Evolutionary conservation across 2,888 invertebrate species (phyloP).

Genomic region (Ophion slaviceki): DNA sequence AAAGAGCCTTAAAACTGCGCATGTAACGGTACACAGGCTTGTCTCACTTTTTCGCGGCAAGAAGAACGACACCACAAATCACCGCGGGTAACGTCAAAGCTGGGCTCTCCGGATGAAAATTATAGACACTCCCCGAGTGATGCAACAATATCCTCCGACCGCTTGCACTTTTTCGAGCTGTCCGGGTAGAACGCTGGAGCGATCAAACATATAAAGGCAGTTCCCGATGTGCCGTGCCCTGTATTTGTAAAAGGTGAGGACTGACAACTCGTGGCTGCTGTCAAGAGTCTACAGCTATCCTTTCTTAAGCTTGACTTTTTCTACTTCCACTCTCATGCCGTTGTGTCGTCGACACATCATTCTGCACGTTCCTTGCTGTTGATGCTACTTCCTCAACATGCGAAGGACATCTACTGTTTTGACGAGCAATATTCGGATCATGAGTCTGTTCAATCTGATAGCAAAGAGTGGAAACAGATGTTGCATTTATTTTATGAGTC

Average conservation of each 20-base stretch:
- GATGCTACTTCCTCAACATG: too few species aligned
- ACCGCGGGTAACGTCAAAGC: constrained; percentile 23
- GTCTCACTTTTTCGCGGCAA: constrained; percentile 19
- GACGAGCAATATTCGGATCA: background rate
- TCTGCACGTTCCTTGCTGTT: too few species aligned
- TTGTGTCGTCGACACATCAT: too few species aligned
- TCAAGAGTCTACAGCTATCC: background rate
- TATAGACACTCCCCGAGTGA: constrained; percentile 14
- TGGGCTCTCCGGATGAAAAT: constrained; percentile 13
- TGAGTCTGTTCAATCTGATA: too few species aligned
- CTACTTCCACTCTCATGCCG: background rate
- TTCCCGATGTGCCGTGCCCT: constrained; percentile 1
- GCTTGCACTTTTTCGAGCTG: constrained; percentile 5
- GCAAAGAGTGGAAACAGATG: background rate
- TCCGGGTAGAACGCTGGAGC: background rate
- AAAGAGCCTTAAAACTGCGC: too few species aligned
- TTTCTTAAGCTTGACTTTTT: background rate
- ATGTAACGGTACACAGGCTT: too few species aligned
- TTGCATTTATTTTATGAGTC: background rate
- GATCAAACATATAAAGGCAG: constrained; percentile 12
- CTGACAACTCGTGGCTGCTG: background rate
- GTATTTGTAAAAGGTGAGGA: background rate
- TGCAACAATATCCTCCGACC: constrained; percentile 4
- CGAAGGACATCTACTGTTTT: background rate
- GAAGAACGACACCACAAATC: constrained; percentile 38